These are phyloP conservation scores for Pantala flavescens DNA, from an alignment of 1,140 invertebrate species.

Conservation along the genomic window DNA sequence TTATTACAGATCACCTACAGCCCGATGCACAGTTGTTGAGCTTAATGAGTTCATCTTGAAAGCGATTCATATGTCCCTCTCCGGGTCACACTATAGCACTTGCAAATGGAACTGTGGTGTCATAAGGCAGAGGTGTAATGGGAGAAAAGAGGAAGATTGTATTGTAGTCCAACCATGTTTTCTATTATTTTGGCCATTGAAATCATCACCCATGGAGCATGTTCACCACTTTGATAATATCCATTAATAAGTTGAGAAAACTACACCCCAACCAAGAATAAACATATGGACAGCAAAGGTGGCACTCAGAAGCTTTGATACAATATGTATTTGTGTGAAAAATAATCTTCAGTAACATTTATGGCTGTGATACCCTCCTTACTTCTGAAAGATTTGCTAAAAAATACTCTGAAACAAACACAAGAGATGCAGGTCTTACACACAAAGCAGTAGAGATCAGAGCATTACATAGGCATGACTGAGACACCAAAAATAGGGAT, in stretches of 20 bases:
- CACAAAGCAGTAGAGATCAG: neutral
- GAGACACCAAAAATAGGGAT: neutral
- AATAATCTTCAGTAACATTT: neutral
- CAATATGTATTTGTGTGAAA: neutral
- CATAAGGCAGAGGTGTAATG: neutral
- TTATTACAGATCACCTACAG: constrained; percentile 9
- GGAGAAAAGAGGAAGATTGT: neutral
- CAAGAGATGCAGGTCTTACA: too few species aligned
- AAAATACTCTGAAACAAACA: neutral
- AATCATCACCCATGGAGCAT: neutral
- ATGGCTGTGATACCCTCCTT: neutral
- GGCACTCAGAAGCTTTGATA: neutral
- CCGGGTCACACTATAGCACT: neutral
- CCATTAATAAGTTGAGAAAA: neutral
- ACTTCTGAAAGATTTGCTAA: neutral
- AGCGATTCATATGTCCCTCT: neutral
- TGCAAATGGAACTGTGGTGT: constrained; percentile 1
- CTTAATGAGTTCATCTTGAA: neutral
- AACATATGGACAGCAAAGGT: neutral
- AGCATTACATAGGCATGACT: neutral
- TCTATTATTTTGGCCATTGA: neutral
- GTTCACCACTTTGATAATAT: neutral
- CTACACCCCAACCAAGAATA: neutral
- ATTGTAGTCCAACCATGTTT: neutral
- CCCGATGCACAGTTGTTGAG: constrained; percentile 3